Evolutionary conservation across 2,113 vertebrate species (phyloP).

Genomic region (Pungitius pungitius): DNA sequence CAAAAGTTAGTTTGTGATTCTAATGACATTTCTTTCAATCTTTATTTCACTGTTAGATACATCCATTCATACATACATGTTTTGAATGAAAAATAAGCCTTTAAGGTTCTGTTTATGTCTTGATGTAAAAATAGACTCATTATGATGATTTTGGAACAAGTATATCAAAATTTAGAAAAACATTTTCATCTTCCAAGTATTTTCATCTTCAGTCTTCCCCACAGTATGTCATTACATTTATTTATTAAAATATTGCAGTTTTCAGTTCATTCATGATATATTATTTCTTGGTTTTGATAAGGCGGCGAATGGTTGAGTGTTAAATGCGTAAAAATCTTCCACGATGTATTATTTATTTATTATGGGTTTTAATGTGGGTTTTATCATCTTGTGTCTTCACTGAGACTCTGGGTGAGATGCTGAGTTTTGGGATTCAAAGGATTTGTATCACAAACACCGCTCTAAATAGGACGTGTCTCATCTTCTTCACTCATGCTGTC

Average conservation of each 20-base stretch:
- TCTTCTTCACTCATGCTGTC: constrained; percentile 19
- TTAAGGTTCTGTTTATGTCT: not conserved
- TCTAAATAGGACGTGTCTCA: constrained; percentile 35
- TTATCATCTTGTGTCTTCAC: not conserved
- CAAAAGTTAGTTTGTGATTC: not conserved
- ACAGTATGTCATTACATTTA: not conserved
- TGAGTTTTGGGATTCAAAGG: not conserved
- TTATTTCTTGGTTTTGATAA: not conserved
- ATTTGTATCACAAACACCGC: not conserved
- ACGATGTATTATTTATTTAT: not conserved
- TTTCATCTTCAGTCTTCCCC: not conserved
- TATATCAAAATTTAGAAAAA: not conserved
- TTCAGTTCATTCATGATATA: not conserved
- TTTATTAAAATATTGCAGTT: not conserved
- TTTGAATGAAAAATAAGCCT: not conserved
- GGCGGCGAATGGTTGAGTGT: not conserved
- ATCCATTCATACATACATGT: not conserved
- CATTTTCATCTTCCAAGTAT: too few relatives aligned
- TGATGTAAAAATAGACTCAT: not conserved
- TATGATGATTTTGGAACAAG: not conserved
- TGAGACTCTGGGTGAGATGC: not conserved
- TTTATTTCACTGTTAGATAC: not conserved
- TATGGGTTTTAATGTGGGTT: not conserved
- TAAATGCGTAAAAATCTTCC: not conserved
- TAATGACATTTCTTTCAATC: not conserved